Evolutionary conservation across 2,113 vertebrate genomes (phyloP).

Genomic region (Turnix velox): DNA sequence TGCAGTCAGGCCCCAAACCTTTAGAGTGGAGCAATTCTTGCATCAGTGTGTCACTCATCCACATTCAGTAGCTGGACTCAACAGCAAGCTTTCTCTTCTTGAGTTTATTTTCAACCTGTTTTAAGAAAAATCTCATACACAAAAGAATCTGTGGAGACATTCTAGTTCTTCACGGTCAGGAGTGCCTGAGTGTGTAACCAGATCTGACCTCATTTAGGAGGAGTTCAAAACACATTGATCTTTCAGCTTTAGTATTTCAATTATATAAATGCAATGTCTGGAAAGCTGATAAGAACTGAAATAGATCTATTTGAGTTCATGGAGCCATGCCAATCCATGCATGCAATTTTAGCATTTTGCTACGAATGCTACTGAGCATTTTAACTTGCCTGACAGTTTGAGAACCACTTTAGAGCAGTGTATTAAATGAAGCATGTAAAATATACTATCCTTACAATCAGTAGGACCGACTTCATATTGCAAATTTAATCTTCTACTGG

Average conservation of each 20-base stretch:
- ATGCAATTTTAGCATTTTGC: background rate
- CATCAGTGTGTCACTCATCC: background rate
- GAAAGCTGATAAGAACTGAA: background rate
- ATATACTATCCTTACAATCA: background rate
- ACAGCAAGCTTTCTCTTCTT: background rate
- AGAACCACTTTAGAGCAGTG: background rate
- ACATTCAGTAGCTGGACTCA: background rate
- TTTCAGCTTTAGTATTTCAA: background rate
- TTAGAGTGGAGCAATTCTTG: background rate
- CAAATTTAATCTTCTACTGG: background rate
- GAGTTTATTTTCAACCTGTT: background rate
- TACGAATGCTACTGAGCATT: background rate
- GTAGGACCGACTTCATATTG: background rate
- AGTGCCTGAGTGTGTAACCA: background rate
- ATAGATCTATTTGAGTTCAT: background rate
- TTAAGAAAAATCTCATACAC: background rate
- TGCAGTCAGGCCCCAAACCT: background rate
- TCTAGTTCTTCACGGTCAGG: background rate
- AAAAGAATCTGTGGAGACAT: background rate
- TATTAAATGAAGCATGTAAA: background rate
- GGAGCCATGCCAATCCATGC: background rate
- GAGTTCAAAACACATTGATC: background rate
- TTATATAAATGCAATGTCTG: constrained; percentile 7
- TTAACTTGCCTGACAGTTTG: background rate
- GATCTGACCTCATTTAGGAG: background rate